Base-by-base conservation (phyloP, 2,113 vertebrate genomes). In the Anhinga rufa region DNA sequence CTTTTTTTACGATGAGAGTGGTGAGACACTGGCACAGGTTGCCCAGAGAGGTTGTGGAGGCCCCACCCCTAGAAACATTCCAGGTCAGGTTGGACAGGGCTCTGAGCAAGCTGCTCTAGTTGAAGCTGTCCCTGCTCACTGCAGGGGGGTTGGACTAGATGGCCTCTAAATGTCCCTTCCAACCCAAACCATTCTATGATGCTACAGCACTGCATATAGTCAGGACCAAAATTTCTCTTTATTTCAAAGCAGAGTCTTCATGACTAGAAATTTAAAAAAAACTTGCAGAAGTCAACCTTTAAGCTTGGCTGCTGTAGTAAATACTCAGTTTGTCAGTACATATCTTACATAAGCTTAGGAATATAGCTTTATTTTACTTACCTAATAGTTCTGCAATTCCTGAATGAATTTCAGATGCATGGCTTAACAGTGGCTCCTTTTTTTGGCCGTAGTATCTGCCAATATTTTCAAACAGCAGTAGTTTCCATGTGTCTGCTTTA, bases 381-480 rank as follows among this genome's bases (percentile, higher is more conserved):
- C 99, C 99, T 6, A 99, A 86, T 3, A 99, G 98, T 75, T 99
- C 99, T 11, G 99, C 99, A 95, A 99, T 99, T 84, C 99, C 99
- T 6, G 98, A 98, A 85, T 99, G 99, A 83, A 99, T 98, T 93
- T 99, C 99, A 54, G 99, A 98, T 17, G 99, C 96, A 8, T 99
- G 98, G 95, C 98, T 99, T 91, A 99, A 98, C 61, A 99, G 98
- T 0, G 99, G 99, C 7, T 98, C 97, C 83, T 98, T 98, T 38
- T 97, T 98, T 82, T 98, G 98, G 83, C 98, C 95, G 3, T 99
- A 99, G 79, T 99, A 98, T 95, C 97, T 98, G 55, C 98, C 96
- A 70, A 99, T 98, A 70, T 98, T 97, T 64, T 98, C 98, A 91
- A 99, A 99, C 11, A 99, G 96, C 74, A 99, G 97, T 66, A 97